Evolutionary conservation across 2,113 vertebrate genomes (phyloP).

Genomic region (Lampris megalopsis): DNA sequence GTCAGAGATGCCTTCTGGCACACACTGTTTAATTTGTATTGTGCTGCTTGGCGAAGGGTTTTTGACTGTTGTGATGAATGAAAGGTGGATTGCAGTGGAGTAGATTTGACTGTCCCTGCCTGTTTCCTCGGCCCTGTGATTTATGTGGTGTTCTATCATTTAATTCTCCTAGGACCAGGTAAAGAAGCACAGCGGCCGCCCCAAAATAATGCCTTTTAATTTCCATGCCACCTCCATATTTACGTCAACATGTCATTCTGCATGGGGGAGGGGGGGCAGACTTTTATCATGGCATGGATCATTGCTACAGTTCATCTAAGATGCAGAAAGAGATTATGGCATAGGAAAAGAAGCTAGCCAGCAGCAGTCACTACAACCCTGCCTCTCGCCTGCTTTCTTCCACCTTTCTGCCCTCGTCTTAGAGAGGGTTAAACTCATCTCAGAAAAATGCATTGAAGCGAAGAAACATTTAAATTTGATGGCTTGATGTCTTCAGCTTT

Average conservation of each 20-base stretch:
- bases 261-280: slow-evolving; percentile 23
- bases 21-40: slow-evolving; percentile 81
- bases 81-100: slow-evolving; percentile 84
- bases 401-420: slow-evolving; percentile 13
- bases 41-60: slow-evolving; percentile 63
- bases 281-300: slow-evolving; percentile 32
- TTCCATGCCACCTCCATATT: slow-evolving; percentile 70
- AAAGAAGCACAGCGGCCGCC: slow-evolving; percentile 70
- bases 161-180: slow-evolving; percentile 80
- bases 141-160: slow-evolving; percentile 87
- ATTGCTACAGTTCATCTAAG: slow-evolving; percentile 48
- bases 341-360: slow-evolving; percentile 41
- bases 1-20: slow-evolving; percentile 76
- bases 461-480: slow-evolving; percentile 19
- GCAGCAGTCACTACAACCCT: slow-evolving; percentile 15
- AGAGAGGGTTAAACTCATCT: slow-evolving; percentile 21
- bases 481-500: slow-evolving; percentile 22
- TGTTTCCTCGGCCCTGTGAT: slow-evolving; percentile 80
- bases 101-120: slow-evolving; percentile 81
- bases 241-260: slow-evolving; percentile 70
- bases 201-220: slow-evolving; percentile 79
- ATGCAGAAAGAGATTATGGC: slow-evolving; percentile 47
- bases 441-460: slow-evolving; percentile 4
- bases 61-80: slow-evolving; percentile 87
- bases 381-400: slow-evolving; percentile 4